These are phyloP conservation scores for Acipenser oxyrinchus DNA, from an alignment of 2,797 vertebrate species.

Conservation along the genomic window DNA sequence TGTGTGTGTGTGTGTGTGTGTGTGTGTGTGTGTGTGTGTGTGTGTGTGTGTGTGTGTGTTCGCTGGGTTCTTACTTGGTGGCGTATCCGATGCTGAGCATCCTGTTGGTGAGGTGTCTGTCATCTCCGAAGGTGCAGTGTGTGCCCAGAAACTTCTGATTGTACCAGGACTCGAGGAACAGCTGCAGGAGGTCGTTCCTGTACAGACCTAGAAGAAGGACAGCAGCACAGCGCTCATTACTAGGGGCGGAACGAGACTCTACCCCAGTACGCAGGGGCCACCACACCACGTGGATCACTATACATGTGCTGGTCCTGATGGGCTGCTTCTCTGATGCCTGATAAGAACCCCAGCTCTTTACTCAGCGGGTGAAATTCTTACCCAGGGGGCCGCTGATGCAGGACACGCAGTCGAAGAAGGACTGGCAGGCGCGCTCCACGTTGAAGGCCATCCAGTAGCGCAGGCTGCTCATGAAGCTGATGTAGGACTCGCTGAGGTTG, in stretches of 20 bases:
- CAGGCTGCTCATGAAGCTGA: conserved; percentile 85
- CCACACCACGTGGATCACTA: too few relatives aligned
- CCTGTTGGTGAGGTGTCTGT: conserved; percentile 82
- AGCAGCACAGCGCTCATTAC: neutral
- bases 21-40: too few relatives aligned
- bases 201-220: conserved; percentile 63
- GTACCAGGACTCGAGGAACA: conserved; percentile 83
- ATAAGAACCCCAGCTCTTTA: neutral
- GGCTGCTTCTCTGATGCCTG: too few relatives aligned
- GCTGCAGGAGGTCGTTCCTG: conserved; percentile 75
- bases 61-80: conserved; percentile 70
- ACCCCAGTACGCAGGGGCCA: too few relatives aligned
- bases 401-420: conserved; percentile 80
- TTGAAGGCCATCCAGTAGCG: conserved; percentile 92
- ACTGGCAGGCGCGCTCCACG: conserved; percentile 78
- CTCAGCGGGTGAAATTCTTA: conserved; percentile 37
- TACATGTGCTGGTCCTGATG: too few relatives aligned
- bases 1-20: too few relatives aligned
- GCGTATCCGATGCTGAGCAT: conserved; percentile 85
- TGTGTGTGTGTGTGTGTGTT: too few relatives aligned
- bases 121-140: conserved; percentile 83
- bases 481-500: conserved; percentile 74
- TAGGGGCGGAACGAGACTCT: too few relatives aligned
- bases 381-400: conserved; percentile 84
- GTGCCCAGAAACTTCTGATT: conserved; percentile 79